A percentile compares a stretch with the other conserved stretches of the same genome.
phyloP scores from a whole-genome alignment of 2,797 vertebrate genomes.

The Malacoraja senta region DNA sequence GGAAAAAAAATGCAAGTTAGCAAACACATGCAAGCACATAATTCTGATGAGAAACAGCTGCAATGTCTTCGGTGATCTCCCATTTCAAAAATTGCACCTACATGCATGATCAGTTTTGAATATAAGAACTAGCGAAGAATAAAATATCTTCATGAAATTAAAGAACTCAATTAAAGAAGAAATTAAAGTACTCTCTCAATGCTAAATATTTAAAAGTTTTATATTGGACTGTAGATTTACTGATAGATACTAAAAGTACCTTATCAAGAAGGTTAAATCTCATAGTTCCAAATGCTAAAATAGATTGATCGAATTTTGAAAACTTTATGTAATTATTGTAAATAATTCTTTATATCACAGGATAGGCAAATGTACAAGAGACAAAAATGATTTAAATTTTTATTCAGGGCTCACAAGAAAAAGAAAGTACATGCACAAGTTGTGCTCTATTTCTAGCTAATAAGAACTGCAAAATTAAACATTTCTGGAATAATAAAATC shows the following conservation, averaged over 20 bases:
- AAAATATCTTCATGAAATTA: not conserved
- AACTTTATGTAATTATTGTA: not conserved
- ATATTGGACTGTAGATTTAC: not conserved
- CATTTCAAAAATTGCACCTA: not conserved
- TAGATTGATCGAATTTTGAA: not conserved
- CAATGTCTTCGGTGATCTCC: not conserved
- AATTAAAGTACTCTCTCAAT: not conserved
- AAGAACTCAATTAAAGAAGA: not conserved
- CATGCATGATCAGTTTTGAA: not conserved
- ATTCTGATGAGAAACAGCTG: not conserved
- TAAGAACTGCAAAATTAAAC: no score
- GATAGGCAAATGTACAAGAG: not conserved
- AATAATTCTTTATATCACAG: not conserved
- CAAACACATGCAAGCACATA: not conserved
- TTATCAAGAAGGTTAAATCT: constrained; percentile 12
- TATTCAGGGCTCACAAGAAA: not conserved
- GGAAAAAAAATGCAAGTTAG: not conserved
- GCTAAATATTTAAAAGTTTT: not conserved
- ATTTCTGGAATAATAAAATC: no score
- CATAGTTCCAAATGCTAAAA: not conserved
- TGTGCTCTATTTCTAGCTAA: not conserved
- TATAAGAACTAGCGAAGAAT: not conserved
- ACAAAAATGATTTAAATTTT: not conserved
- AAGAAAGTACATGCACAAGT: not conserved
- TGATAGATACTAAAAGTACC: not conserved